These are phyloP conservation scores for Dinomys branickii DNA, from an alignment of 2,113 vertebrate genomes.

Conservation along the genomic window DNA sequence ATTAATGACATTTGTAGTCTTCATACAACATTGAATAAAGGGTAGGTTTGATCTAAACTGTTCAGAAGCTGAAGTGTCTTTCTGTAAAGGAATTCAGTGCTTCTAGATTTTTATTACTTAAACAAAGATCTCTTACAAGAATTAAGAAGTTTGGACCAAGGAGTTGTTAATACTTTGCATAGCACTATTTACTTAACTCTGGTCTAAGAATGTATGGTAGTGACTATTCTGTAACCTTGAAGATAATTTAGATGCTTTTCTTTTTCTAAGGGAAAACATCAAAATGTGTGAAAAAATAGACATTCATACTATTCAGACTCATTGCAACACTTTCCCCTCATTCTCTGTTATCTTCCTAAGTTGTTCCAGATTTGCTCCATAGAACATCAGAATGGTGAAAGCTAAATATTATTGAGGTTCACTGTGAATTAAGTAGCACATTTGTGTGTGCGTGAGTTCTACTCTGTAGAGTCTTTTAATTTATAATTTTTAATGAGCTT, in stretches of 20 bases:
- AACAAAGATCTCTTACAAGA: constrained; percentile 42
- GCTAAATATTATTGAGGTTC: constrained; percentile 20
- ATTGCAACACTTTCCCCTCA: neutral
- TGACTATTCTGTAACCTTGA: constrained; percentile 7
- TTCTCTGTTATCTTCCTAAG: neutral
- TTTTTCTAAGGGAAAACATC: neutral
- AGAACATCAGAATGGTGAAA: constrained; percentile 27
- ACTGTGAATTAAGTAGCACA: constrained; percentile 39
- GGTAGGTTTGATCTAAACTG: constrained; percentile 1
- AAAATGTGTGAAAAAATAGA: constrained; percentile 18
- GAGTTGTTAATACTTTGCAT: constrained; percentile 17
- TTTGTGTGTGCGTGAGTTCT: neutral
- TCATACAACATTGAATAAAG: neutral
- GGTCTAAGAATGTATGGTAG: neutral
- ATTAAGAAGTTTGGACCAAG: constrained; percentile 31
- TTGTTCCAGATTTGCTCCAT: constrained; percentile 3
- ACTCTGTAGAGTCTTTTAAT: neutral
- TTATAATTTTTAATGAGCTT: constrained; percentile 26
- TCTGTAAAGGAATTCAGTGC: constrained; percentile 37
- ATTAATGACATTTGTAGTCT: constrained; percentile 61
- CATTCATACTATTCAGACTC: neutral
- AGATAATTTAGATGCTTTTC: constrained; percentile 40
- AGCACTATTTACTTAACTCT: constrained; percentile 18
- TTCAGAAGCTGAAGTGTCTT: constrained; percentile 28
- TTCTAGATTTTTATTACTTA: constrained; percentile 50